Conservation (phyloP, 1,140 invertebrate genomes). For the Reticulitermes speratus region DNA sequence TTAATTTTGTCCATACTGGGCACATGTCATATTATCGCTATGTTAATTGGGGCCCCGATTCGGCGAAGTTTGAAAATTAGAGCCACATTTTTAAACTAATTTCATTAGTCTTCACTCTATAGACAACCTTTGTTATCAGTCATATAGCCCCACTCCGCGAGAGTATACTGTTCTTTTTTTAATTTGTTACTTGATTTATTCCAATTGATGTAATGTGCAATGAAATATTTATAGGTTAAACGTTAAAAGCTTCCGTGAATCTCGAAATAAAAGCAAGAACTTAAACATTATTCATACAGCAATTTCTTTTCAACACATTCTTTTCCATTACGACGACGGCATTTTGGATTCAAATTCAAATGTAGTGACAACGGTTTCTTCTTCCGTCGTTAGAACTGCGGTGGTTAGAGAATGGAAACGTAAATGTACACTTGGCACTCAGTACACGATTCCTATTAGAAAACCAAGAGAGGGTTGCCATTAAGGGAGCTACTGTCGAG, state of each 20-base stretch:
- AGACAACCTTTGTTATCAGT: background rate
- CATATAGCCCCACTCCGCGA: background rate
- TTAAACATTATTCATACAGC: background rate
- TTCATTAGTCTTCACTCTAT: background rate
- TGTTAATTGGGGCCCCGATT: too few relatives aligned
- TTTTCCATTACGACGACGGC: background rate
- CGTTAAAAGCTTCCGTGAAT: background rate
- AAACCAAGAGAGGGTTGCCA: background rate
- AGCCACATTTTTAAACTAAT: background rate
- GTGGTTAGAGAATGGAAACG: background rate
- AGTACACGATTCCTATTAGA: background rate
- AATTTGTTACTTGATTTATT: background rate
- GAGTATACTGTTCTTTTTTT: background rate
- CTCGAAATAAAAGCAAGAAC: background rate
- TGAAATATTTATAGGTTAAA: background rate
- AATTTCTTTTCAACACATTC: background rate
- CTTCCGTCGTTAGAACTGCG: too few relatives aligned
- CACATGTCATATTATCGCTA: too few relatives aligned
- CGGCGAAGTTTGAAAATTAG: background rate
- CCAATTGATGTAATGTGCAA: background rate
- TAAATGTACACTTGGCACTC: background rate
- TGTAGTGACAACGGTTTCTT: background rate
- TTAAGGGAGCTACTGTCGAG: background rate
- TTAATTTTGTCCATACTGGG: too few relatives aligned
- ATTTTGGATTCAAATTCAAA: background rate